Evolutionary conservation across 2,113 vertebrate genomes (phyloP).

Genomic region (Phyllopteryx taeniolatus): DNA sequence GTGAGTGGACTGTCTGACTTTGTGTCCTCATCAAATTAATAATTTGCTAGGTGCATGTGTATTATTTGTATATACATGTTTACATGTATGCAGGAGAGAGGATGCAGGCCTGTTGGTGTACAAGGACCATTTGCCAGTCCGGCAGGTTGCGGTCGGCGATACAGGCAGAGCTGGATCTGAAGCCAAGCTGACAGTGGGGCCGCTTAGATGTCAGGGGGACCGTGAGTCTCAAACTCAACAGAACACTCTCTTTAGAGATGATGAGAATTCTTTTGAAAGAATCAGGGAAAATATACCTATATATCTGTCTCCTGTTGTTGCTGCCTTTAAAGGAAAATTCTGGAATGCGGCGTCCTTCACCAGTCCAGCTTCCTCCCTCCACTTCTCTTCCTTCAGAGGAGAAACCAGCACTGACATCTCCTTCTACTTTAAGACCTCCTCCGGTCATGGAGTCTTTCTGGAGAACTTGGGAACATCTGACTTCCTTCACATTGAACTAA

Average conservation of each 20-base stretch:
- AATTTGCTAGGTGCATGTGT: neutral
- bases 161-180: slow-evolving; percentile 84
- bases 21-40: neutral
- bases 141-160: slow-evolving; percentile 88
- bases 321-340: slow-evolving; percentile 77
- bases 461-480: slow-evolving; percentile 87
- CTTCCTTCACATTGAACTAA: slow-evolving; percentile 89
- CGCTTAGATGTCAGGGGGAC: slow-evolving; percentile 88
- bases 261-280: neutral
- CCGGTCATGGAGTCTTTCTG: slow-evolving; percentile 86
- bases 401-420: slow-evolving; percentile 92
- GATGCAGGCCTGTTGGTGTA: slow-evolving; percentile 88
- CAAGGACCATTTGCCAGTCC: slow-evolving; percentile 92
- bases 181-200: slow-evolving; percentile 87
- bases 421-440: slow-evolving; percentile 95
- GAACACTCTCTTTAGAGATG: neutral
- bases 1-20: slow-evolving; percentile 71
- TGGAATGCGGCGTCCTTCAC: slow-evolving; percentile 92
- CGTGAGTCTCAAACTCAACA: slow-evolving; percentile 74
- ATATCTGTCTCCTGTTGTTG: neutral
- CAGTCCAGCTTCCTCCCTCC: slow-evolving; percentile 87
- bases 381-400: slow-evolving; percentile 87
- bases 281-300: neutral
- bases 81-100: slow-evolving; percentile 79
- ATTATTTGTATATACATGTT: neutral